Percentiles rank a stretch among this genome's conserved stretches.
These are phyloP conservation scores for Lepisosteus osseus DNA, from an alignment of 2,113 vertebrate genomes.

Conservation along the genomic window DNA sequence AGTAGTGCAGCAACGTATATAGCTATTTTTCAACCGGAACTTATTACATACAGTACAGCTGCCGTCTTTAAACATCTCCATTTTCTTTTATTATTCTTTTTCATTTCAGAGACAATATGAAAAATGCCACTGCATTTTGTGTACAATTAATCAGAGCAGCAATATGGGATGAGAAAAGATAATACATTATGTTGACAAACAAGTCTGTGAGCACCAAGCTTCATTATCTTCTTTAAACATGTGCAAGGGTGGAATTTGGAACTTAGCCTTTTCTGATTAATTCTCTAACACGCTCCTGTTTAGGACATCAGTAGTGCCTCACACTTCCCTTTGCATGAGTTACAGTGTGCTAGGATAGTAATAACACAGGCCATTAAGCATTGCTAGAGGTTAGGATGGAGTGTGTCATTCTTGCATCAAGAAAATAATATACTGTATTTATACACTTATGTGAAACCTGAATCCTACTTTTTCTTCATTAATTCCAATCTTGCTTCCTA, in stretches of 20 bases:
- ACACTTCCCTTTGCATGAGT: conserved; percentile 55
- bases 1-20: too few species aligned
- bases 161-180: too few species aligned
- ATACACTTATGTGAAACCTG: conserved; percentile 5
- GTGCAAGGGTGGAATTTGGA: background rate
- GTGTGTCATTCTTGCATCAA: conserved; percentile 45
- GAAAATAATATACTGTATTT: conserved; percentile 42
- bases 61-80: too few species aligned
- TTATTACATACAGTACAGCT: too few species aligned
- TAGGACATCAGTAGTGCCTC: conserved; percentile 44
- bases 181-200: background rate
- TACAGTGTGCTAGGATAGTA: conserved; percentile 57
- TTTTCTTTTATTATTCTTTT: too few species aligned
- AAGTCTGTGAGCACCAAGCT: conserved; percentile 13
- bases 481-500: too few species aligned
- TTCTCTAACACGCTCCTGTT: conserved; percentile 34
- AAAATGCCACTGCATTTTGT: too few species aligned
- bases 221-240: conserved; percentile 30
- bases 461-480: background rate
- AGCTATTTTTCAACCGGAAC: too few species aligned
- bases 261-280: conserved; percentile 33
- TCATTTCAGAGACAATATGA: too few species aligned
- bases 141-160: too few species aligned
- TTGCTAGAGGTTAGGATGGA: conserved; percentile 57
- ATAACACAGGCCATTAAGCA: conserved; percentile 73